Percentiles rank a stretch among this genome's conserved stretches.
These are phyloP conservation scores for Fregetta grallaria DNA, from an alignment of 2,113 vertebrate genomes.

Conservation along the genomic window DNA sequence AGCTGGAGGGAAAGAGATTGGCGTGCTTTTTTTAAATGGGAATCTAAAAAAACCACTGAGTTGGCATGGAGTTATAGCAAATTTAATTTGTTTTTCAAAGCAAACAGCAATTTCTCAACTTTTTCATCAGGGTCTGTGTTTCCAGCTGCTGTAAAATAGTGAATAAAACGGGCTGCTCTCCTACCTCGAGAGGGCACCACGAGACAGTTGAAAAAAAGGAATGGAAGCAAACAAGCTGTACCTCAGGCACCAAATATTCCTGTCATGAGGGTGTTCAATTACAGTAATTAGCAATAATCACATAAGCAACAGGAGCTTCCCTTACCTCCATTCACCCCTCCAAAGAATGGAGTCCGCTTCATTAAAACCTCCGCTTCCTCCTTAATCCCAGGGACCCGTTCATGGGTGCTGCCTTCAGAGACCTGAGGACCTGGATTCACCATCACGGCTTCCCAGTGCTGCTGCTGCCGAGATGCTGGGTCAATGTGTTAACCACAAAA, in stretches of 20 bases:
- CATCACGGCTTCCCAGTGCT: not conserved
- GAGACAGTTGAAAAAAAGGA: slow-evolving; percentile 2
- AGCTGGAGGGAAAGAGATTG: not conserved
- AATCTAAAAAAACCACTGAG: not conserved
- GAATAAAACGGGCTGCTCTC: not conserved
- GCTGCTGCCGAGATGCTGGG: not conserved
- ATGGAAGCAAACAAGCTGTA: not conserved
- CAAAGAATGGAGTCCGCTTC: not conserved
- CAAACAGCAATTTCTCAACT: not conserved
- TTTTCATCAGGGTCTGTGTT: not conserved
- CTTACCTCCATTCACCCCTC: slow-evolving; percentile 35
- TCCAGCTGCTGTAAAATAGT: not conserved
- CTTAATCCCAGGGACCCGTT: not conserved
- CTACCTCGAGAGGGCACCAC: slow-evolving; percentile 63
- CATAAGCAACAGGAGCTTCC: slow-evolving; percentile 40
- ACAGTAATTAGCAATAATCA: slow-evolving; percentile 60
- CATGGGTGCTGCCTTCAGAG: not conserved
- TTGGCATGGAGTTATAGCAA: not conserved
- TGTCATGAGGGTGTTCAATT: slow-evolving; percentile 24
- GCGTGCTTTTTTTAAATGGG: accelerated
- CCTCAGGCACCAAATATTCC: slow-evolving; percentile 32
- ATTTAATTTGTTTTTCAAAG: not conserved
- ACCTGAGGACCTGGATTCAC: not conserved
- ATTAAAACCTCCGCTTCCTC: slow-evolving; percentile 33
- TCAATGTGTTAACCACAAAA: not conserved